phyloP scores from a whole-genome alignment of 2,888 invertebrate species.

The Scaptomyza caliginosa region DNA sequence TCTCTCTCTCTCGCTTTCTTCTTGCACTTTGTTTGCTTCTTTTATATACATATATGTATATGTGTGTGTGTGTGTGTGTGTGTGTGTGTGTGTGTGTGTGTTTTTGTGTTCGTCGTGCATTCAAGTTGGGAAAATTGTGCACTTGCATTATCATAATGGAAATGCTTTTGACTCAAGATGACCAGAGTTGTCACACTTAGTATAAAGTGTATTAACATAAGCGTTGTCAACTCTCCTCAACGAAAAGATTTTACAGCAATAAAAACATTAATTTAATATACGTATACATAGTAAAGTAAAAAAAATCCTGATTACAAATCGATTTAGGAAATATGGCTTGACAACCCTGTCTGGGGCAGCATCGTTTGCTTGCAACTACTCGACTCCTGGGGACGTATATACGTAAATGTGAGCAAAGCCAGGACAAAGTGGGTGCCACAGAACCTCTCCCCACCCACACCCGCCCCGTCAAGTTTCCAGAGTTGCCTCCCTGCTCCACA shows the following conservation, averaged over 20 bases:
- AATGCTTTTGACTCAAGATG: constrained; percentile 70
- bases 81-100: constrained; percentile 30
- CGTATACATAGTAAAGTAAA: no score
- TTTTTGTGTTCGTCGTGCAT: constrained; percentile 45
- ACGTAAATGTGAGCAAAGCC: constrained; percentile 65
- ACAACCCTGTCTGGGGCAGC: constrained; percentile 34
- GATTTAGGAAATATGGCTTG: constrained; percentile 1
- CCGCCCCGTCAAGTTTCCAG: constrained; percentile 1
- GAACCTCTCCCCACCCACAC: not conserved
- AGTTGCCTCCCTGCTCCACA: constrained; percentile 27
- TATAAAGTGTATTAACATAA: not conserved
- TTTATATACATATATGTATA: constrained; percentile 1
- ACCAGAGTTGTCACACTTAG: constrained; percentile 56
- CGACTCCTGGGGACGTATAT: constrained; percentile 31
- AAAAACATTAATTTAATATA: no score
- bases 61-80: constrained; percentile 14
- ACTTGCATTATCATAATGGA: constrained; percentile 81
- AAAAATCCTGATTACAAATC: no score
- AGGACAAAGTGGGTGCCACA: constrained; percentile 42
- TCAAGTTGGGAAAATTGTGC: constrained; percentile 74
- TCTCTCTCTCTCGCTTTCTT: constrained; percentile 4
- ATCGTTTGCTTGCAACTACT: constrained; percentile 38
- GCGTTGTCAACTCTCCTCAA: no score
- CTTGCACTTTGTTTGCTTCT: constrained; percentile 6
- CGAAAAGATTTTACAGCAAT: no score